Evolutionary conservation across 2,888 invertebrate species (phyloP).

Genomic region (Galerucella pusilla): DNA sequence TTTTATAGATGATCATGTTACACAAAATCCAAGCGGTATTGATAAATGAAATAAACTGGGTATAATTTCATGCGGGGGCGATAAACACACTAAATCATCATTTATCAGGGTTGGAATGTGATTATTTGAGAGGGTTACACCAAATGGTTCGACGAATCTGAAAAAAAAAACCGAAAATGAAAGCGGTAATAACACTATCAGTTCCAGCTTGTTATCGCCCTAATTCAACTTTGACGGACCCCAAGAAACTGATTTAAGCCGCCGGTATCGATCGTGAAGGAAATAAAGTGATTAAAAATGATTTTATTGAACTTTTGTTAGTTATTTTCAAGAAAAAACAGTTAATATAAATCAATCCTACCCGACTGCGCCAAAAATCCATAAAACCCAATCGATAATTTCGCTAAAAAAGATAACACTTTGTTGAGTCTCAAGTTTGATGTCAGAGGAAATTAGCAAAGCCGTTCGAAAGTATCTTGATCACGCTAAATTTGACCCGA

Average conservation of each 20-base stretch:
- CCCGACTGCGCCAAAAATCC: background rate
- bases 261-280: conserved; percentile 2
- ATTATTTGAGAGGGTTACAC: conserved; percentile 44
- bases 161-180: conserved; percentile 44
- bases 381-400: conserved; percentile 35
- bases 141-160: conserved; percentile 29
- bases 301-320: background rate
- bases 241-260: conserved; percentile 22
- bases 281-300: background rate
- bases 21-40: background rate
- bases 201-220: conserved; percentile 45
- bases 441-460: conserved; percentile 45
- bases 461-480: conserved; percentile 52
- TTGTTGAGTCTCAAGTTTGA: conserved; percentile 43
- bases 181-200: conserved; percentile 46
- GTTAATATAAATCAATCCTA: background rate
- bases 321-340: background rate
- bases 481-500: conserved; percentile 61
- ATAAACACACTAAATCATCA: conserved; percentile 43
- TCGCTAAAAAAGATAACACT: conserved; percentile 41
- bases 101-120: conserved; percentile 36
- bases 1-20: background rate
- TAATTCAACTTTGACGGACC: conserved; percentile 38
- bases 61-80: conserved; percentile 15
- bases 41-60: conserved; percentile 7